Base-by-base conservation (phyloP, 2,888 invertebrate genomes). In the Eupsilia transversa region DNA sequence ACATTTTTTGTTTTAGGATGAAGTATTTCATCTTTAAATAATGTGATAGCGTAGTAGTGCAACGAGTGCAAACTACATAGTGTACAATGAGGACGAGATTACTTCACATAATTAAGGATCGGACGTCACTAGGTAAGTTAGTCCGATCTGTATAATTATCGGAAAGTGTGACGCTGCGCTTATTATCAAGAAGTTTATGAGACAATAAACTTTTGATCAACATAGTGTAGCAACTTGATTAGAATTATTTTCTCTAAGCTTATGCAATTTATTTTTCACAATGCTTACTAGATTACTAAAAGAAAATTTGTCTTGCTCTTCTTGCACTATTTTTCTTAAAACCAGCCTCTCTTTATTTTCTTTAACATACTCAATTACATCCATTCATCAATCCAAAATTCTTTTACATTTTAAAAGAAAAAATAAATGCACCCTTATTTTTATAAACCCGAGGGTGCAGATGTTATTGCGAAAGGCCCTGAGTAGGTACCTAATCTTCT, bases 341-440 rank as follows among this genome's bases (percentile, higher is more conserved):
- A 56, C n/a, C 4, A 10, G 14, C 1, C 20, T 41, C 12, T n/a
- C 4, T 41, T 35, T 41, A 67, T 67, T 46, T 63, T 57, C 17
- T 41, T 52, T 35, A 27, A 27, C 46, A 49, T 30, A 43, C 14
- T 49, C 9, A 61, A 54, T 61, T 46, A 46, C 30, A 4, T 14
- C n/a, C 17, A 30, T 64, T 20, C 59, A 59, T 64, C 20, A 52
- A 76, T 69, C 23, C 6, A 46, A 76, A 69, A 59, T 33, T 3
- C 12, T 33, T 46, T 54, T 43, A 54, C 5, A 46, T 33, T 63
- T 10, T 9, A 1, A 2, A 49, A 54, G 27, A 33, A 69, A 69
- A 66, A 66, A 49, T 23, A 65, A 56, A 61, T 56, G 9, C 17
- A 33, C 5, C 3, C 7, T 9, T 27, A 27, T 75, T 76, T 23